phyloP scores from a whole-genome alignment of 2,797 vertebrate genomes.

The Micropoecilia bifurca region DNA sequence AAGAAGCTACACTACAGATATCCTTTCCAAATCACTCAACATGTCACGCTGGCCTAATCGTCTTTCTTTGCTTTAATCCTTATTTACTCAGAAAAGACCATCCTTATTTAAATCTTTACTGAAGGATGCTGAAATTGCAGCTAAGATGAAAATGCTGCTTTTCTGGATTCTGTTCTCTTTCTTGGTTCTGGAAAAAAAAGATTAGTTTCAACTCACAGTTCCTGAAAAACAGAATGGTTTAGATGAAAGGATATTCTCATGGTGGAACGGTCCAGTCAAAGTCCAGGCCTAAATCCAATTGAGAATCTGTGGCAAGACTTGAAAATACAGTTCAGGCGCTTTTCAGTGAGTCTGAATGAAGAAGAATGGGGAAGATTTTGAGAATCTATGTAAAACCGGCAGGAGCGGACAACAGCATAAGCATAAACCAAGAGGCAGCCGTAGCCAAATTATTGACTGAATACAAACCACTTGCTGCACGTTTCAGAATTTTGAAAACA shows the following conservation, averaged over 20 bases:
- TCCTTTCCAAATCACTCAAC: constrained; percentile 81
- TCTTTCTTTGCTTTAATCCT: constrained; percentile 6
- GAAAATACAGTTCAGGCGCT: background rate
- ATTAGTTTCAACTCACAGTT: background rate
- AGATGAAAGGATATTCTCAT: background rate
- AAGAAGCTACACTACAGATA: constrained; percentile 99
- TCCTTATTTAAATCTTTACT: constrained; percentile 12
- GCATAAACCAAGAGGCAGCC: background rate
- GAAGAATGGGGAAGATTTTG: background rate
- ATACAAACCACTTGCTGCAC: background rate
- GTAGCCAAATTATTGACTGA: background rate
- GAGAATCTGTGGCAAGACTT: background rate
- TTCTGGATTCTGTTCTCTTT: background rate
- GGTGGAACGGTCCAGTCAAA: background rate
- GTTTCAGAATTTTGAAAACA: background rate
- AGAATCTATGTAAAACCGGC: background rate
- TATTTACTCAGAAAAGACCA: constrained; percentile 41
- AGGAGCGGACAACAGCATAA: background rate
- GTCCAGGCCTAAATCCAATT: background rate
- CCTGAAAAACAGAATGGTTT: background rate
- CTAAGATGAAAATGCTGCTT: background rate
- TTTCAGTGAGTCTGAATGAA: background rate
- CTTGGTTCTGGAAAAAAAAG: background rate
- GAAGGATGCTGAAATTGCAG: background rate
- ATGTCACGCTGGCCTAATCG: constrained; percentile 27